Base-by-base conservation (phyloP, 1,140 invertebrate genomes). In the Agraylea sexmaculata region DNA sequence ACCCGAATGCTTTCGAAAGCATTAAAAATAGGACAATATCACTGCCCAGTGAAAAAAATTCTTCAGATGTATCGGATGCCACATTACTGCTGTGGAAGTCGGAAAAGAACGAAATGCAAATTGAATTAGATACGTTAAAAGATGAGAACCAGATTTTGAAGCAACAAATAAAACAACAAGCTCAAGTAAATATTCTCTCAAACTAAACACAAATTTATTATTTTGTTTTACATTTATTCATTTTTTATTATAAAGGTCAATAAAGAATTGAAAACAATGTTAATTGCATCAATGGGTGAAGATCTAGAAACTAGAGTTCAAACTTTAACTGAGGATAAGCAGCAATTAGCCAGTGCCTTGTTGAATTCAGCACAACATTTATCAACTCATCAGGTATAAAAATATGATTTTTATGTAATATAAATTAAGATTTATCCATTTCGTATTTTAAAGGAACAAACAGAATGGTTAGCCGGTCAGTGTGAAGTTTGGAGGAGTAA, bases 401-500 rank as follows among this genome's bases (percentile, higher is more conserved):
- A 38, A 13, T 22, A 20, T 19, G 12, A 16, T 32, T 7, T 16
- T 7, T 16, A 32, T n/a, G 15, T 8, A 32, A 7, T 16, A 7
- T 8, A 8, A 32, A 32, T 32, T 20, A 13, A 13, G 12, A 8
- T 18, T 8, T 7, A 7, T 4, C 5, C 6, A 44, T 7, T 16
- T 43, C 18, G 31, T 25, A 44, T 42, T 39, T 49, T 48, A 29
- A 40, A 69, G 65, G 89, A 94, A 60, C 85, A 92, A 68, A 83
- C 87, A 2, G 90, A 94, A 58, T 87, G 83, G 71, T 62, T 94
- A 16, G 84, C 86, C 17, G 87, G 89, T 2, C 87, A 93, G 53
- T 90, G 87, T 61, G 89, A 95, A 69, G 87, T 94, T 38, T 94
- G 89, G 88, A 76, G 88, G 45, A 92, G 87, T 53, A 94, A 94